These are phyloP conservation scores for Rhabdomys dilectus DNA, from an alignment of 2,113 vertebrate species.

Conservation along the genomic window DNA sequence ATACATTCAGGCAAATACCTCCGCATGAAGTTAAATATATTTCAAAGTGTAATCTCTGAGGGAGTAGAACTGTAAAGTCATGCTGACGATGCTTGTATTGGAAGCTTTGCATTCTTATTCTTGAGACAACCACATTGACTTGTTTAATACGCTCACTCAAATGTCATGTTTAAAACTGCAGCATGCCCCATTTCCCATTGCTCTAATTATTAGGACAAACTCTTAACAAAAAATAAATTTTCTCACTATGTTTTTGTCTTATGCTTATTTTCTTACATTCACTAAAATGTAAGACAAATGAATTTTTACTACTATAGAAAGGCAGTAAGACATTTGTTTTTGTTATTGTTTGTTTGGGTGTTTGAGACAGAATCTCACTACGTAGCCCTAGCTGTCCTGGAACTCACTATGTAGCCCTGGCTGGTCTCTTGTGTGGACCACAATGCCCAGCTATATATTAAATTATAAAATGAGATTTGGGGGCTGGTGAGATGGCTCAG, in stretches of 20 bases:
- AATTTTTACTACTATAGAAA: constrained; percentile 24
- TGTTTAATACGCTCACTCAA: not conserved
- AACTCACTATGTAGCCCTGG: not conserved
- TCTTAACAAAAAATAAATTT: not conserved
- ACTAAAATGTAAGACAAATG: not conserved
- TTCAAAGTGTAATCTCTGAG: not conserved
- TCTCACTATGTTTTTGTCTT: not conserved
- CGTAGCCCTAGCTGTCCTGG: not conserved
- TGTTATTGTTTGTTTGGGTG: not conserved
- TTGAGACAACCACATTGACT: not conserved
- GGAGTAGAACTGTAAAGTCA: not conserved
- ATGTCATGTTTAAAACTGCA: constrained; percentile 30
- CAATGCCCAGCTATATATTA: not conserved
- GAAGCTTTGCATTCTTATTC: not conserved
- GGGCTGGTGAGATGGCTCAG: no score
- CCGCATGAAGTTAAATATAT: not conserved
- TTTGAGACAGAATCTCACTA: not conserved
- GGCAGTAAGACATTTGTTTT: not conserved
- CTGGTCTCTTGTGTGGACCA: not conserved
- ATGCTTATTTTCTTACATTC: not conserved
- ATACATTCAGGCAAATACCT: not conserved
- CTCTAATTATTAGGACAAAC: not conserved
- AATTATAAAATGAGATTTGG: constrained; percentile 29
- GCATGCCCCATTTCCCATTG: not conserved
- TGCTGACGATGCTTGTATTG: not conserved